Base-by-base conservation (phyloP, 2,113 vertebrate genomes). In the Carassius carassius region DNA sequence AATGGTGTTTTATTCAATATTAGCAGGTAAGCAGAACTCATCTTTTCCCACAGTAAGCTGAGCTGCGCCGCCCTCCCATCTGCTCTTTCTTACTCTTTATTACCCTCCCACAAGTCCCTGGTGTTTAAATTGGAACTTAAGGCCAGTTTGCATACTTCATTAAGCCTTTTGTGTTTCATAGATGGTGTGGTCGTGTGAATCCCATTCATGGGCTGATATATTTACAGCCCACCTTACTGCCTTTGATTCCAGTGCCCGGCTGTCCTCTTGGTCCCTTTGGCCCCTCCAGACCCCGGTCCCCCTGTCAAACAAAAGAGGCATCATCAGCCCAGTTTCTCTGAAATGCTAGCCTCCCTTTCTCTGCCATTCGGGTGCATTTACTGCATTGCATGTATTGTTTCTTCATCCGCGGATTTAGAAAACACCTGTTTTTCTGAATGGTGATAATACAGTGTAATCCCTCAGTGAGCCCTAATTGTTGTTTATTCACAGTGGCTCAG, bases 201-300 rank as follows among this genome's bases (percentile, higher is more conserved):
- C 67, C 19, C 32, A 73, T 90, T 89, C 91, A 87, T 41, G 77
- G 69, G 17, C 82, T 90, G 76, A 74, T 78, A 32, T 84, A 90
- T 93, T 93, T 94, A 93, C 62, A 89, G 86, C 94, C 92, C 69
- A 97, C 97, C 96, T 93, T 96, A 89, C 97, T 95, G 92, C 96
- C 97, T 94, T 97, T 97, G 90, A 95, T 95, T 91, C 95, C 94
- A 82, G 86, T 90, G 47, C 96, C 97, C 90, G 95, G 92, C 90
- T 94, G 95, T 88, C 96, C 96, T 87, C 90, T 90, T 54, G 92
- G 89, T 76, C 96, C 96, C 90, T 94, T 97, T 29, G 93, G 94
- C 73, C 94, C 96, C 73, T 94, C 93, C 87, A 96, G 95, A 76
- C 96, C 96, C 70, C 95, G 95, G 5, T 97, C 96, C 82, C 95